These are phyloP conservation scores for Glaucomys volans DNA, from an alignment of 2,113 vertebrate genomes.

Conservation along the genomic window DNA sequence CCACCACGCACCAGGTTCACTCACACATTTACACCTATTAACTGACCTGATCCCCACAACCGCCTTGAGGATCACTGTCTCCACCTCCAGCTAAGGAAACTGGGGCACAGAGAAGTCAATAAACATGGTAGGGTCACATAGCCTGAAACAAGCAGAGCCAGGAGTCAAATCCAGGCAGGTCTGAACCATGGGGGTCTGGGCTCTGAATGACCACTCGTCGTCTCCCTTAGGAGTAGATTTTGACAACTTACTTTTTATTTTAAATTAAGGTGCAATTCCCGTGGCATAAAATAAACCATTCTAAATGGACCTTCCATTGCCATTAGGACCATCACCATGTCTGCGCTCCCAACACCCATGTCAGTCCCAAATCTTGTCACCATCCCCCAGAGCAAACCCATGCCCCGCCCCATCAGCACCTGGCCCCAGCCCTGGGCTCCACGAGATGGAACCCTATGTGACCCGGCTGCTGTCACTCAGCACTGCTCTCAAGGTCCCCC, in stretches of 20 bases:
- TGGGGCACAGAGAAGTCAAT: background rate
- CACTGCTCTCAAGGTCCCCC: background rate
- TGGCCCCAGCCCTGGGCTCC: no score
- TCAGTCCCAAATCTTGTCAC: background rate
- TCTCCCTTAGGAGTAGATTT: background rate
- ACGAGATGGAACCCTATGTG: no score
- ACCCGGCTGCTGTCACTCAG: background rate
- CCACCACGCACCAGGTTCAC: background rate
- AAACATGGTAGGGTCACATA: background rate
- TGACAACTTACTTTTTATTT: background rate
- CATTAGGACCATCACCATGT: rapidly evolving
- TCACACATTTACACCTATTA: rapidly evolving
- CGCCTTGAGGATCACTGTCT: background rate
- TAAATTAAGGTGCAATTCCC: background rate
- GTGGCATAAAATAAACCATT: background rate
- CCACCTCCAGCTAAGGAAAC: background rate
- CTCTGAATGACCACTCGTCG: rapidly evolving
- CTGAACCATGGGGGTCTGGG: no score
- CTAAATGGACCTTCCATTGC: background rate
- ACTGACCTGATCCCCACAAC: background rate
- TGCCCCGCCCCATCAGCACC: no score
- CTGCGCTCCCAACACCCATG: no score
- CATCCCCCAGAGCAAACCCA: background rate
- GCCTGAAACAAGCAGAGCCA: background rate
- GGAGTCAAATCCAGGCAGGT: background rate